phyloP scores from a whole-genome alignment of 2,797 vertebrate genomes.

The Cirrhinus mrigala region DNA sequence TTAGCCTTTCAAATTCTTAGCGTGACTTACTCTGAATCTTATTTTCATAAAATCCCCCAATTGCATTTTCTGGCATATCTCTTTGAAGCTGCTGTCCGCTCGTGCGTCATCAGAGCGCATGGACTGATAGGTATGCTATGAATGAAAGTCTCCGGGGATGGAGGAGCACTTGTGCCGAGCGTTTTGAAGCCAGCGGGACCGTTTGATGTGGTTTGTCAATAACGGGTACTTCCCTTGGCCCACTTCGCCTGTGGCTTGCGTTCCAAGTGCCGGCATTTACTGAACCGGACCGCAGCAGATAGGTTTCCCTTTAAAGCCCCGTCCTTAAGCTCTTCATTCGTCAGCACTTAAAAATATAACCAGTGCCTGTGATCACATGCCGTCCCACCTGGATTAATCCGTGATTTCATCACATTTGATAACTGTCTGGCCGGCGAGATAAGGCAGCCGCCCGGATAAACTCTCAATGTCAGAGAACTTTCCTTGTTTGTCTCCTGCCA shows the following conservation, averaged over 20 bases:
- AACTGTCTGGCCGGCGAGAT: conserved; percentile 52
- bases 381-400: conserved; percentile 58
- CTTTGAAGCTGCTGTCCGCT: neutral
- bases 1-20: neutral
- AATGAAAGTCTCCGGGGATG: conserved; percentile 66
- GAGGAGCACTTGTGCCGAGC: conserved; percentile 56
- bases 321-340: conserved; percentile 43
- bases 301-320: conserved; percentile 63
- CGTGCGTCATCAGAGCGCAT: conserved; percentile 18
- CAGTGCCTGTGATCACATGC: conserved; percentile 43
- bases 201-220: conserved; percentile 72
- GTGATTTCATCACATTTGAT: conserved; percentile 61
- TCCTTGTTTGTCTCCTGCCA: conserved; percentile 35
- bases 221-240: conserved; percentile 63
- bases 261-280: conserved; percentile 67
- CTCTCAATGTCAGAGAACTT: conserved; percentile 42
- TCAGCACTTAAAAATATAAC: conserved; percentile 64
- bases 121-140: conserved; percentile 57
- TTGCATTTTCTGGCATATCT: conserved; percentile 8
- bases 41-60: neutral
- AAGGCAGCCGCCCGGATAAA: conserved; percentile 57
- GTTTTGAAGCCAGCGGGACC: conserved; percentile 64
- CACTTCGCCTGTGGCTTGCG: conserved; percentile 49
- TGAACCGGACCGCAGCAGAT: conserved; percentile 60
- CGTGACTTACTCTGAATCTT: neutral